These are phyloP conservation scores for Thryonomys swinderianus DNA, from an alignment of 2,113 vertebrate genomes.

Conservation along the genomic window DNA sequence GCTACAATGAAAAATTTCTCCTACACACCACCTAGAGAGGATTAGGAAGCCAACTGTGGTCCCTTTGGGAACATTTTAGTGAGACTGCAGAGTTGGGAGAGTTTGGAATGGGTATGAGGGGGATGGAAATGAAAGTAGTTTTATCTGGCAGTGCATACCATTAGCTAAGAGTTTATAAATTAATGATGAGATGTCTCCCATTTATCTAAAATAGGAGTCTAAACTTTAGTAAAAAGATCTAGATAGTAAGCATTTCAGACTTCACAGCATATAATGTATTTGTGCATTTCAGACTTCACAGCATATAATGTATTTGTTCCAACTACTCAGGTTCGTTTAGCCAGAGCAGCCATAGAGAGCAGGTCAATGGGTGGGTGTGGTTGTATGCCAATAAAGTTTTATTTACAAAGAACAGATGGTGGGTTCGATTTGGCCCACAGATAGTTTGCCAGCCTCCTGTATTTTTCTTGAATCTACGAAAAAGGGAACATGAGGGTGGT, in stretches of 20 bases:
- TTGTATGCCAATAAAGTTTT: not conserved
- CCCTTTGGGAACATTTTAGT: not conserved
- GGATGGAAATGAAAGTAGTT: not conserved
- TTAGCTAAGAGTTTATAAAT: slow-evolving; percentile 6
- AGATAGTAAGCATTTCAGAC: slow-evolving; percentile 14
- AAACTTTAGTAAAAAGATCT: not conserved
- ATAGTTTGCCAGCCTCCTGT: not conserved
- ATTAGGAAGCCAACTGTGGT: not conserved
- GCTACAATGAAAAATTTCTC: not conserved
- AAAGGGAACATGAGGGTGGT: not conserved
- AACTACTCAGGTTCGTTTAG: not conserved
- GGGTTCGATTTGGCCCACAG: not conserved
- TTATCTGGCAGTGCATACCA: not conserved
- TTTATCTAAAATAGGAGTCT: not conserved
- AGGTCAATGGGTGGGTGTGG: not conserved
- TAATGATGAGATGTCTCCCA: not conserved
- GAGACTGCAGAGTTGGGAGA: not conserved
- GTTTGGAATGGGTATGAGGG: not conserved
- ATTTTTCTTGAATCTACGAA: slow-evolving; percentile 9
- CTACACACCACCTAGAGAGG: not conserved
- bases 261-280: not conserved
- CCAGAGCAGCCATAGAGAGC: not conserved
- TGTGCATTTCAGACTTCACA: slow-evolving; percentile 32
- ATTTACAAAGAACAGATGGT: not conserved
- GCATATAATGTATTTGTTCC: not conserved